Percentiles rank a stretch among this genome's conserved stretches.
These are phyloP conservation scores for Ligdia adustata DNA, from an alignment of 2,888 invertebrate genomes.

Conservation along the genomic window DNA sequence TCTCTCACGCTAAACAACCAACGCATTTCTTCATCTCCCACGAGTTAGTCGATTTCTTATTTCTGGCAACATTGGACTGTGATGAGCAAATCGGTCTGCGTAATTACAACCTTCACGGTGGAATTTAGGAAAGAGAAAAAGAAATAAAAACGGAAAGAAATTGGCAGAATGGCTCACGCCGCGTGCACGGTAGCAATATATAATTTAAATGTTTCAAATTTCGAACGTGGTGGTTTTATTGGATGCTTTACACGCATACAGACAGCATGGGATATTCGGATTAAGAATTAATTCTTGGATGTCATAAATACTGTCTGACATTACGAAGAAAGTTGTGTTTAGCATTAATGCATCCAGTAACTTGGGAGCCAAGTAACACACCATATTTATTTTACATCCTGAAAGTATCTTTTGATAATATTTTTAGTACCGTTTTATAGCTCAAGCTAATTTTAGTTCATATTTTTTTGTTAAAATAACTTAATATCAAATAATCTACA, in stretches of 20 bases:
- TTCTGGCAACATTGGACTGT: slow-evolving; percentile 70
- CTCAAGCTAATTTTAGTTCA: too few relatives aligned
- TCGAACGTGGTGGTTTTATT: slow-evolving; percentile 54
- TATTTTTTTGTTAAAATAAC: too few relatives aligned
- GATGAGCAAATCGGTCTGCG: slow-evolving; percentile 73
- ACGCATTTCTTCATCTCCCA: slow-evolving; percentile 64
- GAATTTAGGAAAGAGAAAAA: slow-evolving; percentile 54
- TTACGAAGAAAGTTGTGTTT: too few relatives aligned
- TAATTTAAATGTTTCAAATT: slow-evolving; percentile 83
- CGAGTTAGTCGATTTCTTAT: slow-evolving; percentile 78
- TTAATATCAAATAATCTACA: too few relatives aligned
- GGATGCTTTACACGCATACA: slow-evolving; percentile 33
- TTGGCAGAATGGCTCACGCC: slow-evolving; percentile 59
- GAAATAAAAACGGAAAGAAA: slow-evolving; percentile 23
- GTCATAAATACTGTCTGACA: not conserved
- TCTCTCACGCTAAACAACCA: slow-evolving; percentile 76
- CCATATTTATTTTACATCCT: too few relatives aligned
- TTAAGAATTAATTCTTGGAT: slow-evolving; percentile 7
- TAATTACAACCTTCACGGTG: slow-evolving; percentile 73
- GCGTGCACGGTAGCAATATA: slow-evolving; percentile 82
- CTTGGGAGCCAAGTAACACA: too few relatives aligned
- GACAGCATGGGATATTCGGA: slow-evolving; percentile 31
- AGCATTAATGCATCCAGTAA: too few relatives aligned
- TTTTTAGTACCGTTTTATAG: too few relatives aligned
- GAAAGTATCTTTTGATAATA: too few relatives aligned